phyloP scores from a whole-genome alignment of 2,113 vertebrate genomes.

The Epinephelus cyanopodus region DNA sequence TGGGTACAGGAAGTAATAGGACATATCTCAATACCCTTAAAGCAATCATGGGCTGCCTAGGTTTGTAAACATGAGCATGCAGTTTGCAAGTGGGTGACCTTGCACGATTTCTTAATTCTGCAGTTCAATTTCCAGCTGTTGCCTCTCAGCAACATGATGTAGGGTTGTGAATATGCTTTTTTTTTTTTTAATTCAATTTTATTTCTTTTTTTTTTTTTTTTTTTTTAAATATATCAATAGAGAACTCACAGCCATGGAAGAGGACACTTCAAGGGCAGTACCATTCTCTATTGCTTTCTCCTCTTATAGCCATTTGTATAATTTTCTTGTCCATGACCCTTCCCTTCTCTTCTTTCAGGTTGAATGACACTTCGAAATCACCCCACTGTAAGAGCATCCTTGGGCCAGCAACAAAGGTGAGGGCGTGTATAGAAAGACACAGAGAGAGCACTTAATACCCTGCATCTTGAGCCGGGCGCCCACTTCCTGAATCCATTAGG shows the following conservation, averaged over 20 bases:
- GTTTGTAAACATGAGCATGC: background rate
- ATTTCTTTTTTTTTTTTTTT: too few relatives aligned
- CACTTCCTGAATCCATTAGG: conserved; percentile 77
- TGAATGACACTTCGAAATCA: conserved; percentile 63
- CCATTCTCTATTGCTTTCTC: conserved; percentile 6
- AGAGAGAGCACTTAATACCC: conserved; percentile 70
- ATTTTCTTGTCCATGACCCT: conserved; percentile 58
- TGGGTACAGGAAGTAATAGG: background rate
- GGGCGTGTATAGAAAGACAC: conserved; percentile 55
- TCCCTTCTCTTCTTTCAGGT: conserved; percentile 43
- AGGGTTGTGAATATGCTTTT: background rate
- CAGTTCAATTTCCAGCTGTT: conserved; percentile 14
- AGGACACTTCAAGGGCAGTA: background rate
- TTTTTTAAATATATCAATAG: background rate
- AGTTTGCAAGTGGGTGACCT: background rate
- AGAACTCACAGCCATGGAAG: conserved; percentile 19
- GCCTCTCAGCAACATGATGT: background rate
- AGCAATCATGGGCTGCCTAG: background rate
- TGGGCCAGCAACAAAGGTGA: conserved; percentile 67
- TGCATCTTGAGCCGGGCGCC: conserved; percentile 49
- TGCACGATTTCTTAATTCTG: conserved; percentile 4
- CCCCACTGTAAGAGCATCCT: conserved; percentile 66
- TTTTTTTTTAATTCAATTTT: too few relatives aligned
- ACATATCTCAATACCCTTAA: background rate
- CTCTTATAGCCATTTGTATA: conserved; percentile 53